A percentile compares a stretch with the other conserved stretches of the same genome.
Conservation (phyloP, 2,888 invertebrate genomes). For the Lasiommata megera region DNA sequence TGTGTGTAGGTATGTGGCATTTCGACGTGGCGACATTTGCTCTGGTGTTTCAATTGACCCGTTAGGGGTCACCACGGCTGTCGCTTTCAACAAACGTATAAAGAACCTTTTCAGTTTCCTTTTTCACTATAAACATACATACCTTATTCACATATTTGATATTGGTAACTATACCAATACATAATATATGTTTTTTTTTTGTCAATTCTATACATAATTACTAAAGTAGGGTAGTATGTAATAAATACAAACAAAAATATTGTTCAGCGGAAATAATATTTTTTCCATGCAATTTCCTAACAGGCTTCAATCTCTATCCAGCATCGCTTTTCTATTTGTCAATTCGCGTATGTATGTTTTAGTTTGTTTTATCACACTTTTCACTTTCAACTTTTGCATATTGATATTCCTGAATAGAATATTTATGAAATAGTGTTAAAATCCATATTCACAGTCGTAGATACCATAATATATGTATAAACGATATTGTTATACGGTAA, state of each 20-base stretch:
- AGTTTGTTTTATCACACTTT: neutral
- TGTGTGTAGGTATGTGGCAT: conserved; percentile 47
- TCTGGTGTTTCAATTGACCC: conserved; percentile 57
- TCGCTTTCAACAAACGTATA: conserved; percentile 24
- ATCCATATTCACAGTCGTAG: neutral
- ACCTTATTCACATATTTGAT: too few relatives aligned
- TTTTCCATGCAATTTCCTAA: neutral
- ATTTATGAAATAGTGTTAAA: neutral
- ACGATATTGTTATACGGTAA: too few relatives aligned
- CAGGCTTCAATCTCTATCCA: neutral
- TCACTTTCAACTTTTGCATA: neutral
- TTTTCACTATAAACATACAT: conserved; percentile 1
- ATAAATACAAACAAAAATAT: too few relatives aligned
- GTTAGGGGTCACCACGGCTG: conserved; percentile 42
- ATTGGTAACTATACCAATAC: too few relatives aligned
- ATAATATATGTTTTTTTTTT: too few relatives aligned
- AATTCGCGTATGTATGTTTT: neutral
- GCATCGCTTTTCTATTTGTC: neutral
- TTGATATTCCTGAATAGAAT: neutral
- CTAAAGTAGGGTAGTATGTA: too few relatives aligned
- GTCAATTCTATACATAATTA: too few relatives aligned
- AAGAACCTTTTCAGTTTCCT: conserved; percentile 3
- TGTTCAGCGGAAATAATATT: neutral
- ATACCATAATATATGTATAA: neutral
- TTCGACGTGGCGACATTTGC: conserved; percentile 60